Evolutionary conservation across 1,140 invertebrate species (phyloP), one percentile per base, ranked within the genome.

Genomic region (Drosophila pallidifrons): DNA sequence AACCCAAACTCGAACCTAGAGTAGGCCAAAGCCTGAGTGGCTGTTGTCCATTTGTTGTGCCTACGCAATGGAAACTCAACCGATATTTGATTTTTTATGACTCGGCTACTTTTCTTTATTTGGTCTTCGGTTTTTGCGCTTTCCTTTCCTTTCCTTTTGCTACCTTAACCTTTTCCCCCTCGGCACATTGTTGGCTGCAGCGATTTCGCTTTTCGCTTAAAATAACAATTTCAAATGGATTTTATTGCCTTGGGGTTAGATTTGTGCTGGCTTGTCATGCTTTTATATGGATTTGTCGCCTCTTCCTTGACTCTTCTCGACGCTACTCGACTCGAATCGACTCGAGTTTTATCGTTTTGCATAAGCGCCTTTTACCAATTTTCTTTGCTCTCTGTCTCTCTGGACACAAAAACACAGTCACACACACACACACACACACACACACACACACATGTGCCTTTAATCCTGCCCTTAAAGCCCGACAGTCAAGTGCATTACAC

Each of bases 221-320:
- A 89, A 89, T 89, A 89, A 89, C 85, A 89, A 89, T 89, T 89
- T 89, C 78, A 90, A 89, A 89, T 89, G 88, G 86, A 82, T 90
- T 89, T 89, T 89, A 89, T 88, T 85, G 81, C 85, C 81, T 81
- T 55, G 52, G 73, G 85, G 85, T 70, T 76, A 80, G 82, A 82
- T 88, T 87, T 83, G 68, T 69, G 57, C 52, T 59, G 15, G n/a
- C 35, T 54, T 32, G 45, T 47, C n/a, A 35, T 66, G 45, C 25
- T 7, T 66, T 65, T 68, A 32, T 54, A 52, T 35, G 54, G 69
- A 58, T 81, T 51, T 81, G 77, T 81, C 75, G 72, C 57, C 68
- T 71, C n/a, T 43, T 28, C 32, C 4, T 16, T 59, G n/a, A 13
- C 51, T 51, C 20, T 10, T 28, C 16, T 28, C 16, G 20, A 49